Evolutionary conservation across 2,797 vertebrate genomes (phyloP), one percentile per base, ranked within the genome.

Genomic region (Sternotherus odoratus): DNA sequence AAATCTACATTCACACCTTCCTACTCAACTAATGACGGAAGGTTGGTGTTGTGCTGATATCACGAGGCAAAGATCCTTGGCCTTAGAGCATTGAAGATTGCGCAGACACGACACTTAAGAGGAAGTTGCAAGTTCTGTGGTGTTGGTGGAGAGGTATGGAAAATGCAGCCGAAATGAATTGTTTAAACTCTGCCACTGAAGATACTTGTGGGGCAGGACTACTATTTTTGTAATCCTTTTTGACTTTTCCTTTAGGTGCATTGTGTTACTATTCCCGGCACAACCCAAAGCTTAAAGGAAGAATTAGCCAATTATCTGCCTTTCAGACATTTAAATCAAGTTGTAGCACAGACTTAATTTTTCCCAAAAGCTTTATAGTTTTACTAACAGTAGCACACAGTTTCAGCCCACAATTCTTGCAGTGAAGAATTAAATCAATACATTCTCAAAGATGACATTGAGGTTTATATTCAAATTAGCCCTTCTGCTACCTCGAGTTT

Each of bases 1-100:
- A 99, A 97, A 99, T 99, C 96, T 99, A 99, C 95, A 98, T 98
- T 87, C 99, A 98, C 96, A 99, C 98, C 3, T 99, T 99, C 97
- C 98, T 99, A 94, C 95, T 97, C 49, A 97, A 97, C 91, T 98
- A 95, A 98, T 79, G 85, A 83, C 83, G 92, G 93, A 91, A 95
- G 92, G 49, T 50, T 85, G 92, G 85, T 91, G n/a, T 2, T 63
- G 30, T 92, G 83, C 88, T 91, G 93, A 91, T 36, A 79, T 85
- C 33, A 60, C 86, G 78, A 91, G 39, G 78, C 91, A 87, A 82
- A 94, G 54, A 54, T 57, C 81, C 91, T 49, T 81, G 39, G 54
- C 82, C 51, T 81, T 74, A 82, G 26, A 81, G 60, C 79, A 15
- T 24, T 72, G 96, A 96, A 90, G 88, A 72, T 28, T 85, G n/a